Conservation (phyloP, 2,797 vertebrate species). For the Myotis planiceps region DNA sequence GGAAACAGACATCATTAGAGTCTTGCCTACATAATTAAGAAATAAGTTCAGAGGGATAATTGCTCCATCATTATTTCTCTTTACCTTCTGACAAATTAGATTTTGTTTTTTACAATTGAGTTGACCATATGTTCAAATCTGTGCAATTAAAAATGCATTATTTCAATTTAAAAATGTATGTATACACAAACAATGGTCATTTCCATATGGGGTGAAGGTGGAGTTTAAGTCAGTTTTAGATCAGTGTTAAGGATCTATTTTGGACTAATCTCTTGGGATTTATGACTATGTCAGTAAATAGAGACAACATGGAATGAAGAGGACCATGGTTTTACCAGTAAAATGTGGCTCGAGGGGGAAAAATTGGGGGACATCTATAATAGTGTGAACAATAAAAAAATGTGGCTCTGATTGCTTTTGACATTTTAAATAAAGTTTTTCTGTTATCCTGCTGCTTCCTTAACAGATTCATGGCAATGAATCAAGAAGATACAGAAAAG, state of each 20-base stretch:
- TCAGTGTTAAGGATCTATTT: conserved; percentile 24
- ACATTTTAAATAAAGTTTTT: conserved; percentile 57
- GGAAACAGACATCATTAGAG: conserved; percentile 64
- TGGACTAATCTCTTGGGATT: conserved; percentile 19
- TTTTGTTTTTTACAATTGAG: conserved; percentile 64
- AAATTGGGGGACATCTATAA: neutral
- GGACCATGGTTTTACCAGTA: neutral
- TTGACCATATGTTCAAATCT: conserved; percentile 66
- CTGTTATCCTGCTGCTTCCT: neutral
- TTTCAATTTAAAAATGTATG: conserved; percentile 66
- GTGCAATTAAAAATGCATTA: conserved; percentile 50
- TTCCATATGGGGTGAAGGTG: neutral
- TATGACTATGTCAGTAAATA: neutral
- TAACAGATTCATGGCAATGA: neutral
- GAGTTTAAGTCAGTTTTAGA: neutral
- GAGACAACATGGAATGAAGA: neutral
- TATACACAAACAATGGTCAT: neutral
- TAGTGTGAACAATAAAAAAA: neutral
- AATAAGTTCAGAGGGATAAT: conserved; percentile 64
- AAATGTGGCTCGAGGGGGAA: neutral
- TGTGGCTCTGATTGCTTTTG: conserved; percentile 38
- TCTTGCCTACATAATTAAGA: conserved; percentile 71
- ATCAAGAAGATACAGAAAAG: conserved; percentile 15
- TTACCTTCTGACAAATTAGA: conserved; percentile 62
- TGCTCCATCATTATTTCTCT: conserved; percentile 66